Conservation (phyloP, 2,888 invertebrate genomes). For the Clunio marinus region DNA sequence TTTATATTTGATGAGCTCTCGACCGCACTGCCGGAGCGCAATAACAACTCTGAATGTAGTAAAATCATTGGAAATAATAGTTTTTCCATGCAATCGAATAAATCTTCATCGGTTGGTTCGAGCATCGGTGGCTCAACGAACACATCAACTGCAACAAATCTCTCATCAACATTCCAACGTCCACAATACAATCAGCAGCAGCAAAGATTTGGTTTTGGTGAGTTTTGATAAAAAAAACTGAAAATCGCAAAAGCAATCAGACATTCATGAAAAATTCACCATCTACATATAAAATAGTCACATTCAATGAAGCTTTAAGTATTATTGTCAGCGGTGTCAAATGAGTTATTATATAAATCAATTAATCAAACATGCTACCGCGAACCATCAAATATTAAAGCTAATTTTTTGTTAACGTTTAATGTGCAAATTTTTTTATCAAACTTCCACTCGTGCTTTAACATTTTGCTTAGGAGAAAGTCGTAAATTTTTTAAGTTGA, state of each 20-base stretch:
- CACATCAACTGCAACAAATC: conserved; percentile 37
- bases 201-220: conserved; percentile 36
- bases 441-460: too few species aligned
- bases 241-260: conserved; percentile 9
- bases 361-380: conserved; percentile 15
- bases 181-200: conserved; percentile 39
- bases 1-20: conserved; percentile 42
- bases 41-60: conserved; percentile 41
- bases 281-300: background rate
- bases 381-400: background rate
- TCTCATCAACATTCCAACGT: conserved; percentile 38
- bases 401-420: too few species aligned
- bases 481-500: too few species aligned
- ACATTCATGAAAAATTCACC: conserved; percentile 33
- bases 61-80: conserved; percentile 39
- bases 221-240: conserved; percentile 19
- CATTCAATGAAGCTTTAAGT: background rate
- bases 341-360: conserved; percentile 29
- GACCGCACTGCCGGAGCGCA: conserved; percentile 41
- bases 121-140: conserved; percentile 37
- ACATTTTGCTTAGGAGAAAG: too few species aligned
- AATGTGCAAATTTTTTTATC: too few species aligned
- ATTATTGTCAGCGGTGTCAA: background rate
- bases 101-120: conserved; percentile 38
- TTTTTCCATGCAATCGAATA: conserved; percentile 37